Evolutionary conservation across 1,140 invertebrate genomes (phyloP), one percentile per base, ranked within the genome.

Genomic region (Drosophila santomea): DNA sequence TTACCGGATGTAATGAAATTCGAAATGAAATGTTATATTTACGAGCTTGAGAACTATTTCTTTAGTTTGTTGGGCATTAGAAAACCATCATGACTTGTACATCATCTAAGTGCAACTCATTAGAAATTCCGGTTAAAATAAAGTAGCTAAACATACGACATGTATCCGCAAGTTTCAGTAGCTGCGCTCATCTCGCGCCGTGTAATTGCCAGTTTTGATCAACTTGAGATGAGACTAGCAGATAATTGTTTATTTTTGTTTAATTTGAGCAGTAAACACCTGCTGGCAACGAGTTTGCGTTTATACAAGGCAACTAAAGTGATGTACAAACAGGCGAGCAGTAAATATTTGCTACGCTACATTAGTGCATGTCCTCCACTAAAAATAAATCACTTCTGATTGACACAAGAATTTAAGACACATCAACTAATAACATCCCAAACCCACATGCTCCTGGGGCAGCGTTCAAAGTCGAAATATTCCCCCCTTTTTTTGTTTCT

Each of bases 321-420:
- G 38, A 61, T 63, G 32, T n/a, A 45, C 59, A 63, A 61, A 61
- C 56, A 61, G 28, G 38, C 23, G 17, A 32, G 64, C 47, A 68
- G 64, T 66, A 68, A 68, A 68, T 68, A 68, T 68, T 68, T 52
- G 61, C 38, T 68, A 57, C 45, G 73, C 72, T 43, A 72, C 69
- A 74, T 74, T 74, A 73, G 55, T 72, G 54, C 51, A 72, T 69
- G 39, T 45, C 54, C 51, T 52, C 45, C 69, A 63, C 43, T 72
- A 61, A 57, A 62, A 74, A 74, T 74, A 74, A 74, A 73, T 41
- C 61, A 44, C 32, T 66, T 68, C 32, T 66, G 61, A 68, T 68
- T 68, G 64, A 66, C 64, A 52, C 17, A 54, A 55, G 60, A 55
- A 72, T 45, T 50, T 45, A 71, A 59, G 54, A 60, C 17, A 60